These are phyloP conservation scores for Sinonovacula constricta DNA, from an alignment of 1,140 invertebrate species.

Conservation along the genomic window DNA sequence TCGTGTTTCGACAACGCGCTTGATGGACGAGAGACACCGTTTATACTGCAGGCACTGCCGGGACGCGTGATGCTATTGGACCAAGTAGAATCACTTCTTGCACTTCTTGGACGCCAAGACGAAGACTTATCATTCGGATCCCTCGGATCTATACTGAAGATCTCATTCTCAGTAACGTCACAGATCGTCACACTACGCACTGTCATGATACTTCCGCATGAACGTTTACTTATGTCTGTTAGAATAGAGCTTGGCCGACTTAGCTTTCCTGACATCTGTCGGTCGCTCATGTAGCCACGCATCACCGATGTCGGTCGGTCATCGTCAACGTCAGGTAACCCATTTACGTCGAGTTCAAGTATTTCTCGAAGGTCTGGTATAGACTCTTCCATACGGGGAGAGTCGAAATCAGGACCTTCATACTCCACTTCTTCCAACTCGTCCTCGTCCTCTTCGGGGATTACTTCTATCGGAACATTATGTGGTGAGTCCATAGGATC, in stretches of 20 bases:
- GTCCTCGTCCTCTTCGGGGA: constrained; percentile 46
- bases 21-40: constrained; percentile 24
- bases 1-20: constrained; percentile 23
- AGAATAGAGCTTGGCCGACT: constrained; percentile 44
- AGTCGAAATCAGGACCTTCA: constrained; percentile 39
- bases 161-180: constrained; percentile 41
- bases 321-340: constrained; percentile 32
- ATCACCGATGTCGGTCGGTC: constrained; percentile 24
- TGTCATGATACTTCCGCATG: constrained; percentile 42
- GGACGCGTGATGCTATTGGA: constrained; percentile 46
- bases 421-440: constrained; percentile 43
- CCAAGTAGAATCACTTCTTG: constrained; percentile 42
- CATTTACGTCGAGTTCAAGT: constrained; percentile 24
- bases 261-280: background rate
- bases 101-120: constrained; percentile 24
- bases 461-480: constrained; percentile 28
- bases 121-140: background rate
- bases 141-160: constrained; percentile 41
- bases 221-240: constrained; percentile 19
- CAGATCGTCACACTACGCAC: constrained; percentile 41
- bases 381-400: constrained; percentile 31
- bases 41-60: constrained; percentile 36
- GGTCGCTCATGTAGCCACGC: constrained; percentile 1
- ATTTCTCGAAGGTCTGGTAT: constrained; percentile 42
- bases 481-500: constrained; percentile 15